These are phyloP conservation scores for Lepisosteus osseus DNA, from an alignment of 2,113 vertebrate species.

Conservation along the genomic window DNA sequence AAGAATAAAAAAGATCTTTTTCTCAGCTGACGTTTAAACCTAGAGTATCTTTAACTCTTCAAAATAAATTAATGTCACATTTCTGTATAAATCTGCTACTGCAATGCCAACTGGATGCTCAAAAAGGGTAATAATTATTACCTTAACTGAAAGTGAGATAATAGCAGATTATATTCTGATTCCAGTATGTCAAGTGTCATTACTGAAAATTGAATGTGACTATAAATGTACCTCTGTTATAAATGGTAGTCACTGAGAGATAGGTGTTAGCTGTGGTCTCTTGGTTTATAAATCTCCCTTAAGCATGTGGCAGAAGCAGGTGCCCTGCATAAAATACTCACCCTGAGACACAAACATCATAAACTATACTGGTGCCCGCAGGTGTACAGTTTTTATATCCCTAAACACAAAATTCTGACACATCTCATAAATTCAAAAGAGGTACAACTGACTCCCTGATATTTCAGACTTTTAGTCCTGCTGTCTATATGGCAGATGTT, in stretches of 20 bases:
- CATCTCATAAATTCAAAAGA: conserved; percentile 1
- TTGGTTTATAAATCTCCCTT: neutral
- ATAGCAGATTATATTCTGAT: no score
- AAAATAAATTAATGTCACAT: no score
- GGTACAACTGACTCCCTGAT: conserved; percentile 1
- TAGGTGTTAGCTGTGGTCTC: neutral
- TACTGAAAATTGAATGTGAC: no score
- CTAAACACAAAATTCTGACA: conserved; percentile 5
- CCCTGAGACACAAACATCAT: neutral
- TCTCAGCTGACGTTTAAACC: no score
- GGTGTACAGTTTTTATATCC: neutral
- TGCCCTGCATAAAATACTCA: conserved; percentile 3
- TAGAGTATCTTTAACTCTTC: no score
- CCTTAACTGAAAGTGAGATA: no score
- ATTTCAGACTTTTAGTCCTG: neutral
- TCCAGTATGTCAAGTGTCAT: no score
- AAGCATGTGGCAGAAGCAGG: neutral
- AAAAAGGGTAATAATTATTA: no score
- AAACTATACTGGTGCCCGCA: neutral
- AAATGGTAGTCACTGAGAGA: neutral
- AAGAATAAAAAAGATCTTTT: no score
- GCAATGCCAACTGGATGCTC: no score
- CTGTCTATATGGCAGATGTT: neutral
- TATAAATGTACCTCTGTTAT: neutral
- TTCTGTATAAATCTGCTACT: no score